phyloP scores from a whole-genome alignment of 1,140 invertebrate genomes.

The Drosophila tropicalis region DNA sequence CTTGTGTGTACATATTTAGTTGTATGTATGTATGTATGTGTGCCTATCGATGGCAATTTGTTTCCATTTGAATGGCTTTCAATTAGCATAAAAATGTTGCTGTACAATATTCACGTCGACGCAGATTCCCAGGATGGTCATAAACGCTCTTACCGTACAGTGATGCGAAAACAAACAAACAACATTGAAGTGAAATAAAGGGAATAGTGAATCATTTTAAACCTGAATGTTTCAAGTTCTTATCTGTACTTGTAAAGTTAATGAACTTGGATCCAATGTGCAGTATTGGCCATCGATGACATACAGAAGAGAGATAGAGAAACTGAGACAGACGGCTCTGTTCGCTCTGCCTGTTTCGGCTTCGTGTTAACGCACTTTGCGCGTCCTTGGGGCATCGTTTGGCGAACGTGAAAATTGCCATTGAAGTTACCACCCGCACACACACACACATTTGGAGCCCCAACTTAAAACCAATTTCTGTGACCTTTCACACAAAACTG shows the following conservation, averaged over 20 bases:
- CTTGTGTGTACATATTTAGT: not conserved
- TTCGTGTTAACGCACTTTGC: slow-evolving; percentile 45
- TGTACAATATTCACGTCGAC: slow-evolving; percentile 36
- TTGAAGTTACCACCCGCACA: slow-evolving; percentile 7
- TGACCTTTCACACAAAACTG: slow-evolving; percentile 18
- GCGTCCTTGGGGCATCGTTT: slow-evolving; percentile 50
- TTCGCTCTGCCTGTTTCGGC: slow-evolving; percentile 28
- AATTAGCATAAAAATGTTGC: slow-evolving; percentile 80
- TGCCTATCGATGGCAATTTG: slow-evolving; percentile 60
- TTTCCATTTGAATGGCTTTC: slow-evolving; percentile 73
- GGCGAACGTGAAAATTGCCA: slow-evolving; percentile 45
- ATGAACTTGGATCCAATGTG: slow-evolving; percentile 5
- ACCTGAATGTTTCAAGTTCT: not conserved
- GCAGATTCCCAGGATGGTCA: slow-evolving; percentile 52
- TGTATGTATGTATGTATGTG: not conserved
- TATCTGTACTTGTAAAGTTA: slow-evolving; percentile 1
- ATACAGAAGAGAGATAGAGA: slow-evolving; percentile 3
- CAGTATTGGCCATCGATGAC: slow-evolving; percentile 6
- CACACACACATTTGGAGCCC: not conserved
- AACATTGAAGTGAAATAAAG: not conserved
- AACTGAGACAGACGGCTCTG: not conserved
- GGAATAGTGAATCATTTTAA: not conserved
- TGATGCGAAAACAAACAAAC: not conserved
- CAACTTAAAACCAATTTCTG: slow-evolving; percentile 49
- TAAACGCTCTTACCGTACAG: slow-evolving; percentile 46